Conservation (phyloP, 2,888 invertebrate species). For the Incurvaria masculella region DNA sequence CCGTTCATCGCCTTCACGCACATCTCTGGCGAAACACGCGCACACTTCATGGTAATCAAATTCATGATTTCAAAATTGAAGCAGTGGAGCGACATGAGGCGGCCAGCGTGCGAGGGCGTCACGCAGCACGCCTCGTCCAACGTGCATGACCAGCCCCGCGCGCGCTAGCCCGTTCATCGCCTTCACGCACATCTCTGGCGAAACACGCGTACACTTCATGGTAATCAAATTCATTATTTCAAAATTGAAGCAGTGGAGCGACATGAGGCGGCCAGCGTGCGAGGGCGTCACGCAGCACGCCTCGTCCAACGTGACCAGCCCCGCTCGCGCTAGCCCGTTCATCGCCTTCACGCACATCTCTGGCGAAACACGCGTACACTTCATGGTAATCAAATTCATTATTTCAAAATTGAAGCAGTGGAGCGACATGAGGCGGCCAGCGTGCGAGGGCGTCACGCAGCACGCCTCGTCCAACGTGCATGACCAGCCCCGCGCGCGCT, state of each 20-base stretch:
- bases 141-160: conserved; percentile 59
- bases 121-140: conserved; percentile 58
- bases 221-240: conserved; percentile 75
- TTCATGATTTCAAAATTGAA: conserved; percentile 74
- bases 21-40: conserved; percentile 66
- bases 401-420: conserved; percentile 69
- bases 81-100: conserved; percentile 69
- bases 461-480: conserved; percentile 51
- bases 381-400: conserved; percentile 67
- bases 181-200: conserved; percentile 66
- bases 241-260: conserved; percentile 65
- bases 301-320: conserved; percentile 59
- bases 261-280: conserved; percentile 66
- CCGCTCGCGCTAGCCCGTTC: conserved; percentile 61
- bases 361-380: no score
- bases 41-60: conserved; percentile 60
- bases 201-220: conserved; percentile 54
- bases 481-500: conserved; percentile 58
- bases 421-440: conserved; percentile 69
- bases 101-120: conserved; percentile 60
- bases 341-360: conserved; percentile 70
- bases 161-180: conserved; percentile 66
- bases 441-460: conserved; percentile 59
- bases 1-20: conserved; percentile 69
- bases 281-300: conserved; percentile 58